phyloP scores from a whole-genome alignment of 2,888 invertebrate species.

The Priocnemis perturbator region DNA sequence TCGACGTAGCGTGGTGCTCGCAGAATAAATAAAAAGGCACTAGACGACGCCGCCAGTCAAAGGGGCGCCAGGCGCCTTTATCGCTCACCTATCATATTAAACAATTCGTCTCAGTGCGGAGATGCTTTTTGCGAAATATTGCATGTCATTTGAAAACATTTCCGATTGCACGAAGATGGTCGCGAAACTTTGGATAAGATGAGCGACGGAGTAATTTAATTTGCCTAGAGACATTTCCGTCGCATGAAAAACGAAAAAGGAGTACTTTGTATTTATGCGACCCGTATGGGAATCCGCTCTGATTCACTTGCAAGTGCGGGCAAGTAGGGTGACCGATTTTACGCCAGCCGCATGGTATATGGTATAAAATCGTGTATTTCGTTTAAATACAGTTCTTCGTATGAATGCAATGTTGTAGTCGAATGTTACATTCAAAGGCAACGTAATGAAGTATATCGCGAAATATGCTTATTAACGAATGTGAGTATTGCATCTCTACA shows the following conservation, averaged over 20 bases:
- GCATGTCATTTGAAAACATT: too few species aligned
- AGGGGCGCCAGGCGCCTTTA: too few species aligned
- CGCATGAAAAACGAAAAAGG: slow-evolving; percentile 2
- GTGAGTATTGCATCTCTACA: slow-evolving; percentile 38
- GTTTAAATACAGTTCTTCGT: slow-evolving; percentile 31
- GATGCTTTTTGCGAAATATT: too few species aligned
- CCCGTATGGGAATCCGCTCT: slow-evolving; percentile 40
- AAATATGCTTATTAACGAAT: slow-evolving; percentile 30
- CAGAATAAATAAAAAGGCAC: too few species aligned
- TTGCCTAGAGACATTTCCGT: slow-evolving; percentile 4
- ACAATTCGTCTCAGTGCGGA: too few species aligned
- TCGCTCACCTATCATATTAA: too few species aligned
- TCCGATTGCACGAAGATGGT: too few species aligned
- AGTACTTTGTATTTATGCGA: slow-evolving; percentile 37
- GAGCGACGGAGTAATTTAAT: too few species aligned
- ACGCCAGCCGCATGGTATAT: slow-evolving; percentile 60
- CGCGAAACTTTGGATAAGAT: too few species aligned
- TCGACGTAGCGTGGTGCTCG: too few species aligned
- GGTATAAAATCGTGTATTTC: slow-evolving; percentile 48
- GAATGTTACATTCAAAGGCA: slow-evolving; percentile 28
- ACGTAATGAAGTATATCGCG: slow-evolving; percentile 30
- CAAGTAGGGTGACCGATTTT: slow-evolving; percentile 49
- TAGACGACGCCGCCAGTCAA: too few species aligned
- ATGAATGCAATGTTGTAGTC: slow-evolving; percentile 30
- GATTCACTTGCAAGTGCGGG: slow-evolving; percentile 24